Evolutionary conservation across 1,140 invertebrate species (phyloP), one percentile per base, ranked within the genome.

Genomic region (Drosophila ogumai): DNA sequence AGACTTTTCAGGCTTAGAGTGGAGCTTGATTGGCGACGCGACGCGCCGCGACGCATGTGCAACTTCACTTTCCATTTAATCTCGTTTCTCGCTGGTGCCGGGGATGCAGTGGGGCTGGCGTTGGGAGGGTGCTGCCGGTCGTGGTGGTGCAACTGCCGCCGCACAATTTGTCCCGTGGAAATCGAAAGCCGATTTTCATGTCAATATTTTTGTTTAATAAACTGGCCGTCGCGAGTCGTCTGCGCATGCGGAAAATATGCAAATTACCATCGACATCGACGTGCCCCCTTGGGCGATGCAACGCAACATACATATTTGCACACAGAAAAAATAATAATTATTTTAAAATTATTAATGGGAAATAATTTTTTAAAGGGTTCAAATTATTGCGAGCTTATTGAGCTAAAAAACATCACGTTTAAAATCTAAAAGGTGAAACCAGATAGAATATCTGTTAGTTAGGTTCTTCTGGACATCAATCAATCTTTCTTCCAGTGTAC

Each of bases 11-110:
- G 46, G 32, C 28, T 75, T 40, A 31, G 36, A 38, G 68, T 32
- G 47, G 19, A 36, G 50, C 67, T 72, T 82, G 76, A 88, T 82
- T 82, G 84, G 84, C 72, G 73, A 80, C 84, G 84, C 72, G 46
- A 47, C 31, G 82, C 69, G 69, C 75, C 82, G 78, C 69, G 69
- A 78, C 84, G 80, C 77, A 87, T 72, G 85, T 75, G 68, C 84
- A 90, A 78, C 85, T 90, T 90, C 85, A 90, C 85, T 90, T 90
- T 90, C 85, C 86, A 90, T 90, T 90, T 90, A 90, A 90, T 90
- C 85, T 85, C 75, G 85, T 72, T 72, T 72, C 36, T 72, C 36
- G 66, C 44, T 17, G 66, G 28, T 31, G 38, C 47, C 32, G 32
- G 32, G 50, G 32, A 34, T 19, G 13, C 50, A 19, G 50, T 22